Base-by-base conservation (phyloP, 2,888 invertebrate species). In the Plebejus anna region DNA sequence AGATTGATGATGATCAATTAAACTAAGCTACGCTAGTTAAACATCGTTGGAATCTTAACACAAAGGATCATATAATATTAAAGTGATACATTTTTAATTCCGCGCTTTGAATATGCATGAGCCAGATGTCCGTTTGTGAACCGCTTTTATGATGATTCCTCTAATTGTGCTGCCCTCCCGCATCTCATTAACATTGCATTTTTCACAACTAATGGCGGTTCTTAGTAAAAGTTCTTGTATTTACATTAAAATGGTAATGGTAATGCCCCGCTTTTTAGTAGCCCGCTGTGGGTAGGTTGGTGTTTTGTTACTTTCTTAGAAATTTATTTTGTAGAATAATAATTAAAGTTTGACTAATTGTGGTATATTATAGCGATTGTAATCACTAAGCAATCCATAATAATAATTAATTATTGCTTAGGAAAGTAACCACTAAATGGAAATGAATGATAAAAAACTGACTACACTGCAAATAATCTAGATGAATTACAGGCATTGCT, bases 171-270 rank as follows among this genome's bases (percentile, higher is more conserved):
- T 55, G 47, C 73, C 28, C 72, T 51, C 73, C 28, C 47, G 51
- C 47, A 55, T 73, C 73, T 73, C 73, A 73, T 73, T 73, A 73
- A 28, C 73, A 73, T 73, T 55, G 73, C 73, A 73, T 51, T 73
- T 73, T 73, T 66, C 66, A 55, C 28, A 28, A 51, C 47, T 73
- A 73, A 55, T 55, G 32, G 73, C 22, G 47, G 32, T 73, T 71
- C 71, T 71, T 71, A 71, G 9, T 66, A 66, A 66, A 66, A 66
- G 32, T 66, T 66, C 36, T 66, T 66, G 32, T 66, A 66, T 66
- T 66, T 66, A 66, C 66, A 66, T 66, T 66, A 32, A 66, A 66
- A 66, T 61, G 61, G 32, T 66, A 66, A 66, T 61, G 61, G 32
- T 66, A 66, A 32, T 32, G 66, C 32, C 13, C 13, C 28, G 28